Evolutionary conservation across 2,888 invertebrate genomes (phyloP).

Genomic region (Exocentrus adspersus): DNA sequence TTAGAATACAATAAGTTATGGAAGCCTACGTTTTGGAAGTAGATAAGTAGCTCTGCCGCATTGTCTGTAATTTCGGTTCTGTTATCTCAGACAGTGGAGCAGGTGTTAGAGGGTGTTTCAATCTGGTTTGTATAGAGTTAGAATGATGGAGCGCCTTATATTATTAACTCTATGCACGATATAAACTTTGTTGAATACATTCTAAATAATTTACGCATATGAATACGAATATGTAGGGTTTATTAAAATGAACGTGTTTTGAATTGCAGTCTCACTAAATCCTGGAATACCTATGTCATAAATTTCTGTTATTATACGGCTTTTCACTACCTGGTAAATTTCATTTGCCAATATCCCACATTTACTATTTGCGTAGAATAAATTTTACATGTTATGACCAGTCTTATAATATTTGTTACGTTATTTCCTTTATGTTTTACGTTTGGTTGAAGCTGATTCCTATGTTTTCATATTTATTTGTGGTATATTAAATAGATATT

Average conservation of each 20-base stretch:
- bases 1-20: too few species aligned
- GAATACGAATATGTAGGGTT: slow-evolving; percentile 60
- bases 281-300: slow-evolving; percentile 57
- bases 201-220: slow-evolving; percentile 62
- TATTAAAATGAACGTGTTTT: slow-evolving; percentile 59
- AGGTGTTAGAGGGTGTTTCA: slow-evolving; percentile 59
- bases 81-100: slow-evolving; percentile 48
- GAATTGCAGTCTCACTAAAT: slow-evolving; percentile 57
- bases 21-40: background rate
- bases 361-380: too few species aligned
- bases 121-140: slow-evolving; percentile 56
- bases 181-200: slow-evolving; percentile 61
- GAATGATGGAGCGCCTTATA: slow-evolving; percentile 57
- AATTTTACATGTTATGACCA: too few species aligned
- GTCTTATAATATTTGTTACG: too few species aligned
- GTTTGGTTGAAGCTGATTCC: too few species aligned
- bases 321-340: slow-evolving; percentile 56
- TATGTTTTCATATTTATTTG: too few species aligned
- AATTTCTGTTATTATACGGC: slow-evolving; percentile 61
- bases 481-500: too few species aligned
- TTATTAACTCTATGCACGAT: slow-evolving; percentile 59
- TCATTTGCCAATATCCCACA: slow-evolving; percentile 47
- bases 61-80: slow-evolving; percentile 24
- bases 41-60: background rate
- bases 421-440: too few species aligned